Percentiles rank a stretch among this genome's conserved stretches.
These are phyloP conservation scores for Phocoena sinus DNA, from an alignment of 2,113 vertebrate genomes.

Conservation along the genomic window DNA sequence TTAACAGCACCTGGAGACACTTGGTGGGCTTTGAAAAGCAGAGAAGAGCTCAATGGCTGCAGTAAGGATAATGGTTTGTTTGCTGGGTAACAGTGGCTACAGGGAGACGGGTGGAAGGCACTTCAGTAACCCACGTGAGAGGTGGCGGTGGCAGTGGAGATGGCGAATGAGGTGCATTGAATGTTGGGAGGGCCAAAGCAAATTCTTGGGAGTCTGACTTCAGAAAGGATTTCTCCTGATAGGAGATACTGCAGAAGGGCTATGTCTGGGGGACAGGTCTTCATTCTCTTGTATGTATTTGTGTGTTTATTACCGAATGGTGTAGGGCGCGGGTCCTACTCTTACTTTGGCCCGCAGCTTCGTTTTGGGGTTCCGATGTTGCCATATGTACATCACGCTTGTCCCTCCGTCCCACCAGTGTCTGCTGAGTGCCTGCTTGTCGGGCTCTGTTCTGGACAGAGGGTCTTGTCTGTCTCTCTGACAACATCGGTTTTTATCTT, in stretches of 20 bases:
- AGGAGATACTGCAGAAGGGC: neutral
- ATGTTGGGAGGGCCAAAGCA: neutral
- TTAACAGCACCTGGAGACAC: neutral
- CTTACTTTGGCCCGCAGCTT: neutral
- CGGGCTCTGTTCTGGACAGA: neutral
- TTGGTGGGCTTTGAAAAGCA: neutral
- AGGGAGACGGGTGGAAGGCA: neutral
- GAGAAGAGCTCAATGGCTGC: neutral
- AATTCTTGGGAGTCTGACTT: neutral
- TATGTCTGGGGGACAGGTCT: no score
- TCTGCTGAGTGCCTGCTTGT: neutral
- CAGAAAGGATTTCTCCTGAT: neutral
- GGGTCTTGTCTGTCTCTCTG: neutral
- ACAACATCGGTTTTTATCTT: neutral
- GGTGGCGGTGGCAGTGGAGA: rapidly evolving
- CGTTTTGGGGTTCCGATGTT: rapidly evolving
- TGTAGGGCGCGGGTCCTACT: no score
- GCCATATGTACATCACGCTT: rapidly evolving
- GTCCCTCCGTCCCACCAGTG: rapidly evolving
- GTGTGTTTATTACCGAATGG: neutral
- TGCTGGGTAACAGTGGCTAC: neutral
- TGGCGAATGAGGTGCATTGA: neutral
- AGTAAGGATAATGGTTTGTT: neutral
- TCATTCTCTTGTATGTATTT: rapidly evolving
- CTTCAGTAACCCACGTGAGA: neutral